A percentile compares a stretch with the other conserved stretches of the same genome.
Evolutionary conservation across 92 coral and sea anemone species (phyloP).

Genomic region (Pocillopora meandrina): DNA sequence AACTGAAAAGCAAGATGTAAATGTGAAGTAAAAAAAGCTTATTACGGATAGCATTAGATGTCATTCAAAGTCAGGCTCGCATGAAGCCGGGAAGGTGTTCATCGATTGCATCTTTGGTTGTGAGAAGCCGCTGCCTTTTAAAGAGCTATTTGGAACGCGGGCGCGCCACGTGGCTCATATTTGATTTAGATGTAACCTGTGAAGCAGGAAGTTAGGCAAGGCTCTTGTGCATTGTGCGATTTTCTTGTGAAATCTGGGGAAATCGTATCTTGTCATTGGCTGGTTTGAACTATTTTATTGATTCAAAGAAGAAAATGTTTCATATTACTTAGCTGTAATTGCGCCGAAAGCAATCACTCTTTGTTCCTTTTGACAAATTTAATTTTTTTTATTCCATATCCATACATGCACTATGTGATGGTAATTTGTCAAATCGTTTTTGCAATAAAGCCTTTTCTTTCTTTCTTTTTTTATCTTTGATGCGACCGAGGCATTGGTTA

Average conservation of each 20-base stretch:
- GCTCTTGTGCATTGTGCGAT: neutral
- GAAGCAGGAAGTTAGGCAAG: neutral
- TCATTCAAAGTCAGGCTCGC: no score
- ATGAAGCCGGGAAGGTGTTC: neutral
- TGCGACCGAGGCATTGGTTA: neutral
- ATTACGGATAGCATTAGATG: neutral
- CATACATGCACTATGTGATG: no score
- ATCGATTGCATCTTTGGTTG: conserved; percentile 1
- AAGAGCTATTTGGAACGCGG: conserved; percentile 36
- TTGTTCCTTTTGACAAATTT: no score
- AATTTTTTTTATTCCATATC: no score
- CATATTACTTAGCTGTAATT: no score
- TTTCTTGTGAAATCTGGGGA: no score
- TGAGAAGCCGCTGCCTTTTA: neutral
- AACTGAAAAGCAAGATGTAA: neutral
- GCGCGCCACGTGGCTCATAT: conserved; percentile 39
- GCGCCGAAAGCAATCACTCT: no score
- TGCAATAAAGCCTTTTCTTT: no score
- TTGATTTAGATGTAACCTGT: neutral
- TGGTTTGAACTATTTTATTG: no score
- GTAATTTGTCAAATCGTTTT: no score
- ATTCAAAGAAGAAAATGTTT: no score
- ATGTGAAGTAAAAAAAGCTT: neutral
- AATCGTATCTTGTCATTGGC: no score
- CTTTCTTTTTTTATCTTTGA: neutral